phyloP scores from a whole-genome alignment of 2,113 vertebrate genomes.

The Mugil cephalus region DNA sequence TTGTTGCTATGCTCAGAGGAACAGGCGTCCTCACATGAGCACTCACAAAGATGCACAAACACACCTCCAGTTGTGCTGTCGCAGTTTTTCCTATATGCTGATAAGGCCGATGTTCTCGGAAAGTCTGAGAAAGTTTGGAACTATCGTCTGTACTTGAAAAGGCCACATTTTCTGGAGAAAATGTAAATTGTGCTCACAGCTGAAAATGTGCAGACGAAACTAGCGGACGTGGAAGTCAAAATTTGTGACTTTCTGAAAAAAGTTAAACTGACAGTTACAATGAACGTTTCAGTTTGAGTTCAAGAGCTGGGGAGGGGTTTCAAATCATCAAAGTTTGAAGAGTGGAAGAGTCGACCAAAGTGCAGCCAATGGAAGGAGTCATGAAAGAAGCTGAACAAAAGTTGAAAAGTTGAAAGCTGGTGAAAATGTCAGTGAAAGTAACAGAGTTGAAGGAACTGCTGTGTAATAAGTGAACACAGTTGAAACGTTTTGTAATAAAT shows the following conservation, averaged over 20 bases:
- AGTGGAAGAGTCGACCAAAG: neutral
- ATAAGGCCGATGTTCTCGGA: conserved; percentile 10
- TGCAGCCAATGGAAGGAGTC: neutral
- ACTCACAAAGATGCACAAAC: conserved; percentile 25
- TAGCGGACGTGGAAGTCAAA: neutral
- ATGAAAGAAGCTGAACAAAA: neutral
- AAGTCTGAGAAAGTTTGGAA: conserved; percentile 16
- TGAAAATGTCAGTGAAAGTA: neutral
- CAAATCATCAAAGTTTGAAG: fast-evolving
- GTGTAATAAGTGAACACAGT: neutral
- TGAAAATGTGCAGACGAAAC: neutral
- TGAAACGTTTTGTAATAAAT: neutral
- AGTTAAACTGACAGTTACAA: neutral
- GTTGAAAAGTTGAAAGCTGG: neutral
- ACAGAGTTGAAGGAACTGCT: neutral
- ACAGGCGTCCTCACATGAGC: conserved; percentile 54
- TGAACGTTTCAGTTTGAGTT: neutral
- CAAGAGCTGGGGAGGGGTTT: neutral
- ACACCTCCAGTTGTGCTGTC: conserved; percentile 11
- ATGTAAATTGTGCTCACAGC: neutral
- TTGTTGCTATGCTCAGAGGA: conserved; percentile 60
- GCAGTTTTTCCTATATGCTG: neutral
- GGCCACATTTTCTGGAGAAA: neutral
- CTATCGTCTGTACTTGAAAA: neutral
- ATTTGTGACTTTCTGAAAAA: neutral